Base-by-base conservation (phyloP, 2,113 vertebrate species). In the Verasper variegatus region DNA sequence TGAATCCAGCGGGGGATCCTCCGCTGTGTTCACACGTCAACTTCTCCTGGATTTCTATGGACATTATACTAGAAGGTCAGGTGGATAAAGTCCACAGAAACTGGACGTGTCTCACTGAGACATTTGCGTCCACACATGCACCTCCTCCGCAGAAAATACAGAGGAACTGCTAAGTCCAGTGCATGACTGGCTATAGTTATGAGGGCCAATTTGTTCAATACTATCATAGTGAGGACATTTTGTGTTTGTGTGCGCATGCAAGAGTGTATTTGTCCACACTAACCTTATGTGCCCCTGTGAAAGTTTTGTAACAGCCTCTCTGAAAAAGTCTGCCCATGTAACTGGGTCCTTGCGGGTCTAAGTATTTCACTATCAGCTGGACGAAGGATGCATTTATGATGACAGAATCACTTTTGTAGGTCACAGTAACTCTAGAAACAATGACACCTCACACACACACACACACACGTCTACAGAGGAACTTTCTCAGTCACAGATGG, bases 361-460 rank as follows among this genome's bases (percentile, higher is more conserved):
- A 81, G 62, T 5, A 3, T 76, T 40, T 60, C 54, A 79, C 51
- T 80, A 23, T 85, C 76, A 69, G 72, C 73, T 78, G 64, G 49
- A 26, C 3, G 52, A 76, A 82, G 78, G 60, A 70, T 61, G 49
- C 0, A 2, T 71, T 64, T 27, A 42, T 64, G 52, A 63, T 62
- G 70, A 72, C 49, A 15, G 18, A 9, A 66, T 1, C 12, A 49
- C 45, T 63, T 67, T 83, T 83, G 64, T 81, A 40, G 73, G 74
- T 82, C 76, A 73, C 37, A 62, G 51, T 84, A 66, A 82, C 54
- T 59, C 59, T 54, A 67, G 45, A 86, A 74, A 70, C 56, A 59
- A 58, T 56, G 10, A 35, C 0, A 1, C 26, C 20, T 13, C 15
- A 31, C 62, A 70, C 78, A 76, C 21, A 26, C 27, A 27, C 15